phyloP scores from a whole-genome alignment of 2,113 vertebrate species.

The Microcebus griseorufus region DNA sequence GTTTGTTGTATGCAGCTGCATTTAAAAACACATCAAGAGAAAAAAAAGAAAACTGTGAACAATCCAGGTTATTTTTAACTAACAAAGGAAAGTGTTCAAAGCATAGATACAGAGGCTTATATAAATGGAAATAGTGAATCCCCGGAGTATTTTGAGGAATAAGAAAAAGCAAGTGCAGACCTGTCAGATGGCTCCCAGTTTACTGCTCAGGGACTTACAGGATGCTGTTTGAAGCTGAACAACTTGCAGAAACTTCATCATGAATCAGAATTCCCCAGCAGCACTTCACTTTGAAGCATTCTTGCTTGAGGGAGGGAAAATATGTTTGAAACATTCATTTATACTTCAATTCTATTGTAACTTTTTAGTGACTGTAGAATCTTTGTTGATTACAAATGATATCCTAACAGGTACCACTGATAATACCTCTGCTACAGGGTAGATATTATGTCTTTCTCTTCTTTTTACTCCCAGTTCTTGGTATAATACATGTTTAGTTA shows the following conservation, averaged over 20 bases:
- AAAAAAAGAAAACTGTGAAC: constrained; percentile 50
- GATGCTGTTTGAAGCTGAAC: constrained; percentile 30
- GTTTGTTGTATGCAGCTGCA: constrained; percentile 63
- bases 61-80: constrained; percentile 71
- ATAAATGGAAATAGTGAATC: neutral
- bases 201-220: neutral
- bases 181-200: constrained; percentile 40
- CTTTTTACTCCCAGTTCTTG: constrained; percentile 32
- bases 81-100: constrained; percentile 60
- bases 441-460: neutral
- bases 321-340: constrained; percentile 33
- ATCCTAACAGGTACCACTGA: neutral
- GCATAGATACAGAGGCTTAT: neutral
- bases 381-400: constrained; percentile 11
- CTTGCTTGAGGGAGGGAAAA: constrained; percentile 28
- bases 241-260: constrained; percentile 27
- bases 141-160: constrained; percentile 50
- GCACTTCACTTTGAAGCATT: constrained; percentile 52
- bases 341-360: constrained; percentile 16
- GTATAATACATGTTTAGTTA: neutral
- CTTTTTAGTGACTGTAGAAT: neutral
- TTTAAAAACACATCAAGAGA: constrained; percentile 64
- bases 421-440: neutral
- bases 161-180: constrained; percentile 42
- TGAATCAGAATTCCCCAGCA: constrained; percentile 33